phyloP scores from a whole-genome alignment of 1,140 invertebrate species.

The Zelostemma sp. region DNA sequence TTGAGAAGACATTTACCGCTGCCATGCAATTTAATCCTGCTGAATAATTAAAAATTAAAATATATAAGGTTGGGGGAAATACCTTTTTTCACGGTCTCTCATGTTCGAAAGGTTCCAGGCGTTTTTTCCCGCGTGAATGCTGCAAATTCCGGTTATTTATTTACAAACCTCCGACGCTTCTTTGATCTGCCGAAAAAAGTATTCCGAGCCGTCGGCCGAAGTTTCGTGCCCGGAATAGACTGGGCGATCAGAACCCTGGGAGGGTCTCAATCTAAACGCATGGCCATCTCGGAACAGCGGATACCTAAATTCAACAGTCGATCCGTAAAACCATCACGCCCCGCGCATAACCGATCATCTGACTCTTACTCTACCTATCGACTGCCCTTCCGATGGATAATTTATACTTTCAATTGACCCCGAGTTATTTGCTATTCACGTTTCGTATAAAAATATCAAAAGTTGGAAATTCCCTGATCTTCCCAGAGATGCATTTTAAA shows the following conservation, averaged over 20 bases:
- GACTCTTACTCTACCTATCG: constrained; percentile 11
- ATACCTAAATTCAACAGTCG: constrained; percentile 16
- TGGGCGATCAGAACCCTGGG: constrained; percentile 12
- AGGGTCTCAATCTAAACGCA: constrained; percentile 26
- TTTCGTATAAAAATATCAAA: background rate
- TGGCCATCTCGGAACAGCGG: constrained; percentile 14
- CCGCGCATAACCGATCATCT: constrained; percentile 57
- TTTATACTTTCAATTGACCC: constrained; percentile 66
- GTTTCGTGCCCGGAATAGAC: constrained; percentile 39
- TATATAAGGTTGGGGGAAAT: no score
- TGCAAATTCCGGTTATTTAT: constrained; percentile 10
- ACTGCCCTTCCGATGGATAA: constrained; percentile 42
- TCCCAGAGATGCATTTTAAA: background rate
- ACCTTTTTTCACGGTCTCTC: no score
- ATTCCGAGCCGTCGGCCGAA: constrained; percentile 29
- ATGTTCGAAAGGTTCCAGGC: no score
- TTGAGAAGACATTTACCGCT: background rate
- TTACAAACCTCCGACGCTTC: constrained; percentile 22
- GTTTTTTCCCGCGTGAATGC: background rate
- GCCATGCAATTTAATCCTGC: no score
- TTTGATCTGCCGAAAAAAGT: constrained; percentile 38
- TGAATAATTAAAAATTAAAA: no score
- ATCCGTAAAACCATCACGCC: constrained; percentile 61
- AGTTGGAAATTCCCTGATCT: background rate
- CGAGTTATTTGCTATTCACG: constrained; percentile 5